These are phyloP conservation scores for Coptotermes formosanus DNA, from an alignment of 1,140 invertebrate species.

Conservation along the genomic window DNA sequence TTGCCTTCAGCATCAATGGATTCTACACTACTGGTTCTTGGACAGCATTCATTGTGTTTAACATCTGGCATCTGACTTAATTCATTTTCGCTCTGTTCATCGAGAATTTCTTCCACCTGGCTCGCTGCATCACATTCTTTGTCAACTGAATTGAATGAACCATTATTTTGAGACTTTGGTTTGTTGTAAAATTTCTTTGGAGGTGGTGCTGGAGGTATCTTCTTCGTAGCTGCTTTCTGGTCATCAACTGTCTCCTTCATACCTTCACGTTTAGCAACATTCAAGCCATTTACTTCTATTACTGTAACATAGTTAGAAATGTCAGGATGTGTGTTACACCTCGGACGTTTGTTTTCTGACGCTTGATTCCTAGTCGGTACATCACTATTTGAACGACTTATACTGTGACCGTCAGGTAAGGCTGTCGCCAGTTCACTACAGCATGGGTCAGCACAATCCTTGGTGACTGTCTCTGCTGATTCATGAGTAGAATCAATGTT, in stretches of 20 bases:
- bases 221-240: constrained; percentile 39
- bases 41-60: constrained; percentile 42
- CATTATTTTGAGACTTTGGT: background rate
- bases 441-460: constrained; percentile 32
- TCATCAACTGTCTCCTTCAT: constrained; percentile 26
- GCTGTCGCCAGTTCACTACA: constrained; percentile 59
- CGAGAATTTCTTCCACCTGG: constrained; percentile 42
- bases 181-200: constrained; percentile 40
- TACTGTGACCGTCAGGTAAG: background rate
- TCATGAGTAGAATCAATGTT: constrained; percentile 28
- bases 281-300: constrained; percentile 73
- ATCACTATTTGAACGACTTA: constrained; percentile 29
- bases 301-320: constrained; percentile 80
- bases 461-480: constrained; percentile 36
- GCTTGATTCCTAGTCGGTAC: constrained; percentile 16
- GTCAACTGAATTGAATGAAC: constrained; percentile 40
- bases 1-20: constrained; percentile 42
- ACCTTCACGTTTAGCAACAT: constrained; percentile 34
- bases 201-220: constrained; percentile 45
- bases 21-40: background rate
- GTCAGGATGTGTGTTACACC: constrained; percentile 44
- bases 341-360: constrained; percentile 17
- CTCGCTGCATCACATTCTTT: constrained; percentile 49
- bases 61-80: constrained; percentile 41
- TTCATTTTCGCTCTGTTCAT: constrained; percentile 40